These are phyloP conservation scores for Rhinogobio ventralis DNA, from an alignment of 2,797 vertebrate genomes.

Conservation along the genomic window DNA sequence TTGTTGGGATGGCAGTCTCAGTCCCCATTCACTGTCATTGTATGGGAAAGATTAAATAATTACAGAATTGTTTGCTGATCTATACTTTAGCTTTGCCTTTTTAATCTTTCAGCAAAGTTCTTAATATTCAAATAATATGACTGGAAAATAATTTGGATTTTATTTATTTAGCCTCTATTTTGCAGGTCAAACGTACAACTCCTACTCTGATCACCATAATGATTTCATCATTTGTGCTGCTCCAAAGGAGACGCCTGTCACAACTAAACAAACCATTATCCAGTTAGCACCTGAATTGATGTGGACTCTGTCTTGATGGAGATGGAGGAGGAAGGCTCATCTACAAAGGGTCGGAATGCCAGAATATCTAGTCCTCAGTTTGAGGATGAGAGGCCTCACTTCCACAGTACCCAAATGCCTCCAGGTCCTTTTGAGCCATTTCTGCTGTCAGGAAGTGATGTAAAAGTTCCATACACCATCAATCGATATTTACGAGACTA, in stretches of 20 bases:
- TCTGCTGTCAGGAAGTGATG: slow-evolving; percentile 76
- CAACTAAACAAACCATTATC: not conserved
- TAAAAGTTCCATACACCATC: slow-evolving; percentile 90
- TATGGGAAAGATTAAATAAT: not conserved
- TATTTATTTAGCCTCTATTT: not conserved
- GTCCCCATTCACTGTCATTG: not conserved
- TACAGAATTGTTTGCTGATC: not conserved
- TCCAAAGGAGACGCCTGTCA: not conserved
- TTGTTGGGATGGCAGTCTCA: not conserved
- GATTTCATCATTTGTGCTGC: not conserved
- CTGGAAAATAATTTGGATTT: not conserved
- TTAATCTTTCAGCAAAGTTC: not conserved
- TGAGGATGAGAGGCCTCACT: slow-evolving; percentile 86
- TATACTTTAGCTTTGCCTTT: not conserved
- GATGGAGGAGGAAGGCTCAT: slow-evolving; percentile 27
- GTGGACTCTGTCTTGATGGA: not conserved
- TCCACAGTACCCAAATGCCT: slow-evolving; percentile 75
- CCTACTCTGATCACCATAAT: not conserved
- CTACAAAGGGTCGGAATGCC: not conserved
- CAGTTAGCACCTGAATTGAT: not conserved
- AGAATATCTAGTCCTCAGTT: slow-evolving; percentile 66
- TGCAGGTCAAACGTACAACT: not conserved
- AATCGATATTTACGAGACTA: slow-evolving; percentile 95
- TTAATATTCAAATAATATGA: not conserved
- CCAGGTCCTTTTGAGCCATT: slow-evolving; percentile 74